phyloP scores from a whole-genome alignment of 1,140 invertebrate species.

The Helicorthomorpha holstii region DNA sequence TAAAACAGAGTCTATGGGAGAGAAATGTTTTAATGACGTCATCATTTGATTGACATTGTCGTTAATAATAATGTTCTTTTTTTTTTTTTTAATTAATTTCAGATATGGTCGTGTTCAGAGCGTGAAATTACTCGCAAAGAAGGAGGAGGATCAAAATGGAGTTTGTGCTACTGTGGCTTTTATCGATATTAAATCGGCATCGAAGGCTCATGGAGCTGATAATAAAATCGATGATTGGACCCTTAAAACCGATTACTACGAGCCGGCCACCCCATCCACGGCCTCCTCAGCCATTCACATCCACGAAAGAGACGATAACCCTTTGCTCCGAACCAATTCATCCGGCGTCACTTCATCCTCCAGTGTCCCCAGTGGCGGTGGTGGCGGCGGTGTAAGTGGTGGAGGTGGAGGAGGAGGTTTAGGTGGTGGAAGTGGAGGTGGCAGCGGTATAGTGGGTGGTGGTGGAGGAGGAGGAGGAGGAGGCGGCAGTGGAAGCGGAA shows the following conservation, averaged over 20 bases:
- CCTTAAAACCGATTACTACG: slow-evolving; percentile 82
- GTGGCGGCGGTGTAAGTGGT: slow-evolving; percentile 19
- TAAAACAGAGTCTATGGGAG: no score
- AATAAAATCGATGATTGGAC: slow-evolving; percentile 66
- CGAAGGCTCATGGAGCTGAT: slow-evolving; percentile 76
- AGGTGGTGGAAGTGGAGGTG: slow-evolving; percentile 4
- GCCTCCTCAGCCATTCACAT: slow-evolving; percentile 18
- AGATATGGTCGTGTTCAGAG: slow-evolving; percentile 93
- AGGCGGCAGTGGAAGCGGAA: neutral
- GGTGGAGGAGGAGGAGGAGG: neutral
- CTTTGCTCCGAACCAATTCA: slow-evolving; percentile 12
- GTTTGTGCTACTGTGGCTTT: slow-evolving; percentile 73
- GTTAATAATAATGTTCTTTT: neutral
- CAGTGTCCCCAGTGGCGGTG: slow-evolving; percentile 20
- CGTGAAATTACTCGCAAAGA: slow-evolving; percentile 60
- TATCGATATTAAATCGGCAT: slow-evolving; percentile 90
- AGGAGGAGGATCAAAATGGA: slow-evolving; percentile 39
- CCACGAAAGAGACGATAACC: slow-evolving; percentile 15
- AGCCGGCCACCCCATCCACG: slow-evolving; percentile 40
- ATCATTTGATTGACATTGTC: no score
- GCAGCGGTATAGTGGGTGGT: slow-evolving; percentile 3
- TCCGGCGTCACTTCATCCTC: slow-evolving; percentile 20
- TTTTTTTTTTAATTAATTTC: slow-evolving; percentile 23
- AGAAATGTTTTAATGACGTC: no score
- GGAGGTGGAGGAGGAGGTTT: slow-evolving; percentile 7